These are phyloP conservation scores for Garra rufa DNA, from an alignment of 2,113 vertebrate species.

Conservation along the genomic window DNA sequence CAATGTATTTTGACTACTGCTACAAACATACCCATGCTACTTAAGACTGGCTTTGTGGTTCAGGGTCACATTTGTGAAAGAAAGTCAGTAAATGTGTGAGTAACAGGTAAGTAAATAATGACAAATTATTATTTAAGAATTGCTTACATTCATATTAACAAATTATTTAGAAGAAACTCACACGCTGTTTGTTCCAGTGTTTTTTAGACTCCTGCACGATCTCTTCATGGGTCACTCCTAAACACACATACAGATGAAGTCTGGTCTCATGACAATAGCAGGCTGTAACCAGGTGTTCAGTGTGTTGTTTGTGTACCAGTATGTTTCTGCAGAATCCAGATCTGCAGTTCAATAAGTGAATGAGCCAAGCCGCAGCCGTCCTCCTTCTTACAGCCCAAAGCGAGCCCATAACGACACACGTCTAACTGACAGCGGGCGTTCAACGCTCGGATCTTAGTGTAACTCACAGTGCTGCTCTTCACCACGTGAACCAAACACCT, in stretches of 20 bases:
- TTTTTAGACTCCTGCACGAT: constrained; percentile 89
- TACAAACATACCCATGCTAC: no score
- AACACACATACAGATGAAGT: constrained; percentile 47
- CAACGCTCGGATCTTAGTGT: constrained; percentile 90
- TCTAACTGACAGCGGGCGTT: constrained; percentile 84
- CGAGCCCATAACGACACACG: constrained; percentile 84
- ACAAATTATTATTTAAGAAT: background rate
- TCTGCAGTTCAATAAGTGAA: constrained; percentile 90
- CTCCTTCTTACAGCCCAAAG: constrained; percentile 84
- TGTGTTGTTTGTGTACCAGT: constrained; percentile 74
- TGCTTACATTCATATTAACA: background rate
- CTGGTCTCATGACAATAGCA: background rate
- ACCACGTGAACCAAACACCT: constrained; percentile 93
- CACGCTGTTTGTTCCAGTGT: constrained; percentile 82
- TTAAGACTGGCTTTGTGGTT: no score
- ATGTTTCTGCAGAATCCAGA: constrained; percentile 89
- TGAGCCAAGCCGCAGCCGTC: constrained; percentile 88
- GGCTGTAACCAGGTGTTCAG: background rate
- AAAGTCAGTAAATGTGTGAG: background rate
- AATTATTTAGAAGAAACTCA: constrained; percentile 13
- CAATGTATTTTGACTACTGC: no score
- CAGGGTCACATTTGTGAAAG: background rate
- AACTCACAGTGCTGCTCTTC: constrained; percentile 79
- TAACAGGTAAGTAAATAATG: background rate
- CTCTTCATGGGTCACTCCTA: constrained; percentile 88